These are phyloP conservation scores for Liopterus haemorrhoidalis DNA, from an alignment of 2,888 invertebrate species.

Conservation along the genomic window DNA sequence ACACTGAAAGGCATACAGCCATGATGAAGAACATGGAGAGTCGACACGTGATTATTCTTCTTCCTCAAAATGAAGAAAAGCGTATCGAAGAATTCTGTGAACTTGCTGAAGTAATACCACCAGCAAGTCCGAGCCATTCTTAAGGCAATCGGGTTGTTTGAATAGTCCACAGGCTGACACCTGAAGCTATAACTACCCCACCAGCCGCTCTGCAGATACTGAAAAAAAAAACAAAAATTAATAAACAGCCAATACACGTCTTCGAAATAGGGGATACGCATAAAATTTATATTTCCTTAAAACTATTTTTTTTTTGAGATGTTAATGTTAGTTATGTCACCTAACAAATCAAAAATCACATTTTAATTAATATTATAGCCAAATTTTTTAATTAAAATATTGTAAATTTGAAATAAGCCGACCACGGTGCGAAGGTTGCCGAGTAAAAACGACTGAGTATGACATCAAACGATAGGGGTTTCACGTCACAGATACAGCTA, in stretches of 20 bases:
- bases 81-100: slow-evolving; percentile 89
- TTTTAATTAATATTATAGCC: neutral
- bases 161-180: slow-evolving; percentile 79
- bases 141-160: slow-evolving; percentile 58
- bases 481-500: too few relatives aligned
- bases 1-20: slow-evolving; percentile 92
- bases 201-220: slow-evolving; percentile 60
- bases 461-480: too few relatives aligned
- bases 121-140: slow-evolving; percentile 78
- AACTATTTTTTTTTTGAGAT: neutral
- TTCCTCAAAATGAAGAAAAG: slow-evolving; percentile 92
- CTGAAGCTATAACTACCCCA: slow-evolving; percentile 63
- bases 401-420: too few relatives aligned
- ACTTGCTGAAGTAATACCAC: slow-evolving; percentile 94
- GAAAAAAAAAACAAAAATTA: slow-evolving; percentile 38
- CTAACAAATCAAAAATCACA: neutral
- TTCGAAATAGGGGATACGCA: neutral
- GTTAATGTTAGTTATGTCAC: neutral
- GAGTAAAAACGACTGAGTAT: too few relatives aligned
- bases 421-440: too few relatives aligned
- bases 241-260: neutral
- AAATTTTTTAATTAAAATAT: too few relatives aligned
- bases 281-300: neutral
- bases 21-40: slow-evolving; percentile 90
- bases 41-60: slow-evolving; percentile 85